Evolutionary conservation across 2,797 vertebrate genomes (phyloP).

Genomic region (Microcaecilia unicolor): DNA sequence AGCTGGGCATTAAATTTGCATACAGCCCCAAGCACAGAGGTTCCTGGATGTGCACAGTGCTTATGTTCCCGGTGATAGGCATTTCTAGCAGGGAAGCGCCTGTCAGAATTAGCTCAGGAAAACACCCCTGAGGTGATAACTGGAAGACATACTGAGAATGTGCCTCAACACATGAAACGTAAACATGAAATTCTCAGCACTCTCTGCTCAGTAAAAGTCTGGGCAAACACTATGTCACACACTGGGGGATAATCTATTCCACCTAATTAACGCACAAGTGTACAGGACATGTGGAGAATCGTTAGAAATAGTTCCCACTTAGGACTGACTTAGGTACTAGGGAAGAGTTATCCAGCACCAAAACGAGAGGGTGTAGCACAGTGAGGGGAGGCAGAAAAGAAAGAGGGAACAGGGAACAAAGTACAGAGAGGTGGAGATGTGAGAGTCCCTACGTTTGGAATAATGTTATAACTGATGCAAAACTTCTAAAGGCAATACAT

Average conservation of each 20-base stretch:
- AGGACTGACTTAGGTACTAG: constrained; percentile 46
- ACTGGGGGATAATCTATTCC: constrained; percentile 51
- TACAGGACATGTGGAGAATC: constrained; percentile 5
- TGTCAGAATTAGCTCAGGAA: constrained; percentile 60
- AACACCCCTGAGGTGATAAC: constrained; percentile 63
- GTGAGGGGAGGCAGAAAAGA: too few relatives aligned
- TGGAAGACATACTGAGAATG: constrained; percentile 63
- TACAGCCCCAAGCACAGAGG: constrained; percentile 60
- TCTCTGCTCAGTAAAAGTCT: constrained; percentile 35
- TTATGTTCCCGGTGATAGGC: constrained; percentile 60
- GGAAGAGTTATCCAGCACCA: too few relatives aligned
- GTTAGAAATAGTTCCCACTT: constrained; percentile 39
- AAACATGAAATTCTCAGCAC: constrained; percentile 52
- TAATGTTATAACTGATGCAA: too few relatives aligned
- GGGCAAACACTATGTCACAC: constrained; percentile 29
- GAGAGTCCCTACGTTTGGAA: too few relatives aligned
- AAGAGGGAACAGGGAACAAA: too few relatives aligned
- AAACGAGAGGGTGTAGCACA: too few relatives aligned
- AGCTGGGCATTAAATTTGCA: constrained; percentile 65
- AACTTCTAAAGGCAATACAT: too few relatives aligned
- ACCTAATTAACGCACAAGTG: constrained; percentile 54
- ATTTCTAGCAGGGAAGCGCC: constrained; percentile 55
- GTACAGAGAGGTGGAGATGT: too few relatives aligned
- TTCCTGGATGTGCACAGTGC: constrained; percentile 34
- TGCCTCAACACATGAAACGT: constrained; percentile 55